These are phyloP conservation scores for Eurystomus gularis DNA, from an alignment of 2,113 vertebrate genomes.

Conservation along the genomic window DNA sequence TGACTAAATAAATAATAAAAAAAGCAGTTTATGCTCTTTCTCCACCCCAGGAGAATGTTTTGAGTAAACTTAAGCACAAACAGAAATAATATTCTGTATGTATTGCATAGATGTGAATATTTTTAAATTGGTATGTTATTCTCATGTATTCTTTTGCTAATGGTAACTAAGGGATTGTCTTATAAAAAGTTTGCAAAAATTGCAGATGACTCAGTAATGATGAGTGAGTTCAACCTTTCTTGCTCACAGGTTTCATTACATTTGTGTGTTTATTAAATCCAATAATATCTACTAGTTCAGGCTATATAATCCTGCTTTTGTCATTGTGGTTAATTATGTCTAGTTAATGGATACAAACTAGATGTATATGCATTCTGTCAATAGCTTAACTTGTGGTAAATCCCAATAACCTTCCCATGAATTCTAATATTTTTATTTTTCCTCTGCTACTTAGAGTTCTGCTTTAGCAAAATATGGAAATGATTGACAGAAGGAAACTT, in stretches of 20 bases:
- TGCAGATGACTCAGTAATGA: not conserved
- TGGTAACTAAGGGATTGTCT: not conserved
- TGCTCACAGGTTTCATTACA: not conserved
- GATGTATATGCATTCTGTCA: not conserved
- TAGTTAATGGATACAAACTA: not conserved
- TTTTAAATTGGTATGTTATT: not conserved
- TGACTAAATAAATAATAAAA: not conserved
- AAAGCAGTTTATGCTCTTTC: not conserved
- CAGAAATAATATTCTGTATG: not conserved
- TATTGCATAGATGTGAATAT: not conserved
- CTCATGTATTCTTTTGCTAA: not conserved
- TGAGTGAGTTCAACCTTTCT: not conserved
- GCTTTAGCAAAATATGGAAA: not conserved
- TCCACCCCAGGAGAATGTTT: not conserved
- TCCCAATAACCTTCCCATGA: not conserved
- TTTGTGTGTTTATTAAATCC: not conserved
- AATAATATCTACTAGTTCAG: not conserved
- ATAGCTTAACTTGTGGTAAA: not conserved
- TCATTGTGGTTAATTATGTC: not conserved
- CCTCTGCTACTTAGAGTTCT: not conserved
- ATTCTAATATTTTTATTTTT: not conserved
- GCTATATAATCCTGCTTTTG: not conserved
- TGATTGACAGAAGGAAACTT: not conserved
- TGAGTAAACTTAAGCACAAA: not conserved
- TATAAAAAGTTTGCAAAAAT: not conserved